Conservation (phyloP, 53 echinoderm and acorn worm species). For the Holothuria leucospilota region DNA sequence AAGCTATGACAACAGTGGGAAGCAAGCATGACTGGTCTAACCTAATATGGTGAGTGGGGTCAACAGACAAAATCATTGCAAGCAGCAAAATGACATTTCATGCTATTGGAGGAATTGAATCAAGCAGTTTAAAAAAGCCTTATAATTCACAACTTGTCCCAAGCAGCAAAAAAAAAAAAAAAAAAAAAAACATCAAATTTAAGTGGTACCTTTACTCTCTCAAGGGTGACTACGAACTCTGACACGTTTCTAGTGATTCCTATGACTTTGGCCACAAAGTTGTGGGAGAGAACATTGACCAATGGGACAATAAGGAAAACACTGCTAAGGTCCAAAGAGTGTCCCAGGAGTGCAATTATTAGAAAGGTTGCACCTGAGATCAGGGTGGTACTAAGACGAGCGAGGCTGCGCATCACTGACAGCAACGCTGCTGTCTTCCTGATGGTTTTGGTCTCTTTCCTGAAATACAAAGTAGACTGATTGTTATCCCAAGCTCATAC, state of each 20-base stretch:
- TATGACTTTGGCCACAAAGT: conserved; percentile 37
- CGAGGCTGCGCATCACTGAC: conserved; percentile 19
- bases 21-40: no score
- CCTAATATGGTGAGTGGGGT: no score
- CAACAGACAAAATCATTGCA: no score
- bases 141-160: no score
- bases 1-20: no score
- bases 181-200: background rate
- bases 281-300: conserved; percentile 30
- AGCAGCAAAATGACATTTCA: no score
- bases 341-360: conserved; percentile 24
- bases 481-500: no score
- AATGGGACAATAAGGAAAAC: conserved; percentile 41
- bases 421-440: conserved; percentile 27
- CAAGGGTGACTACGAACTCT: conserved; percentile 19
- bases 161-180: background rate
- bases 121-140: no score
- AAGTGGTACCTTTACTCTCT: conserved; percentile 24
- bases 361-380: conserved; percentile 17
- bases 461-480: conserved; percentile 31
- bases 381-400: conserved; percentile 24
- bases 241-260: conserved; percentile 32
- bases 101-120: no score
- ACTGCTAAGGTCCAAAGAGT: conserved; percentile 8
- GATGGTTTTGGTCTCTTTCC: conserved; percentile 35